A percentile compares a stretch with the other conserved stretches of the same genome.
Conservation (phyloP, 2,888 invertebrate species). For the Chymomyza amoena region DNA sequence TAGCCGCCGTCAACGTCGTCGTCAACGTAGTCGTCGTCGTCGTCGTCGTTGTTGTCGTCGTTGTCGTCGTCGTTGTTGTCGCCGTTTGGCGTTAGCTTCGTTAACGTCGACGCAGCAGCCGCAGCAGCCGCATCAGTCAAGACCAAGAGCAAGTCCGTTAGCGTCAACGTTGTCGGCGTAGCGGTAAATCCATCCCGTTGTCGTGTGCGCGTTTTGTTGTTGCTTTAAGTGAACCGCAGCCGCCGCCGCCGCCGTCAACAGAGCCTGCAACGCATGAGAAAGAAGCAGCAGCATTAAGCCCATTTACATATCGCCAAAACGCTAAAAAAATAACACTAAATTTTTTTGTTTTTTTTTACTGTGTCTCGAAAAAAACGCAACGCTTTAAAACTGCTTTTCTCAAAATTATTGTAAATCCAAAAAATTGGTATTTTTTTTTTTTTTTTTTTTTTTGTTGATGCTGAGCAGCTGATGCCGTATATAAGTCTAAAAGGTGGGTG, state of each 20-base stretch:
- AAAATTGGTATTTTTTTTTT: background rate
- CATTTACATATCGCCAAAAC: slow-evolving; percentile 37
- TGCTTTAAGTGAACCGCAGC: background rate
- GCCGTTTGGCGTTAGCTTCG: background rate
- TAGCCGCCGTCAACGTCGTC: background rate
- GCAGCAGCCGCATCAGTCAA: slow-evolving; percentile 15
- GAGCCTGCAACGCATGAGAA: slow-evolving; percentile 41
- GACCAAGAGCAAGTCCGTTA: background rate
- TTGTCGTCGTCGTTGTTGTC: background rate
- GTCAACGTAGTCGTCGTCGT: background rate
- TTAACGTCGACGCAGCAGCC: background rate
- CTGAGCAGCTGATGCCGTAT: background rate
- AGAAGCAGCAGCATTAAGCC: slow-evolving; percentile 25
- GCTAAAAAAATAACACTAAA: background rate
- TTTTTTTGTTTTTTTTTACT: slow-evolving; percentile 32
- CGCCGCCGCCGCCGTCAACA: slow-evolving; percentile 1
- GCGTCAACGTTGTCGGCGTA: background rate
- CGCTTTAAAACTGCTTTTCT: background rate
- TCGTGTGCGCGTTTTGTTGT: slow-evolving; percentile 1
- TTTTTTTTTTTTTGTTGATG: background rate
- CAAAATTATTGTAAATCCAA: background rate
- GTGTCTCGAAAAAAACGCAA: background rate
- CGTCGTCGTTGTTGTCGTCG: background rate
- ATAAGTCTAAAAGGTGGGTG: background rate
- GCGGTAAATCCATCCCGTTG: slow-evolving; percentile 16